Evolutionary conservation across 2,113 vertebrate genomes (phyloP).

Genomic region (Microcebus ravelobensis): DNA sequence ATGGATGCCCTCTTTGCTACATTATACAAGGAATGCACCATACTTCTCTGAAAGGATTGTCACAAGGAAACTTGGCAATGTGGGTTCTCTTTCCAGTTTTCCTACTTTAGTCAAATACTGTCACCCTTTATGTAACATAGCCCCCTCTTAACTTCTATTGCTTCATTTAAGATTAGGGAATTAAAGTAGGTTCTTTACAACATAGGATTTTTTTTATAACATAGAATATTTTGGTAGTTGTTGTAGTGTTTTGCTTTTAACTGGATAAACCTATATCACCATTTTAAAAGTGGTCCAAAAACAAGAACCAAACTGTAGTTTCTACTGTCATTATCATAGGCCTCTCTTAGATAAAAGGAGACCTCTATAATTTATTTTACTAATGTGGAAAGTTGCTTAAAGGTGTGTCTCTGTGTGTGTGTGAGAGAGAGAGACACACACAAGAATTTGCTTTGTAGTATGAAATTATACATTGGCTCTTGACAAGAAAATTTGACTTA

Average conservation of each 20-base stretch:
- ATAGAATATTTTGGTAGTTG: neutral
- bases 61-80: rapidly evolving
- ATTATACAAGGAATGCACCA: neutral
- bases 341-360: neutral
- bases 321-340: neutral
- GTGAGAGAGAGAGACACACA: neutral
- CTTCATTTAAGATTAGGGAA: neutral
- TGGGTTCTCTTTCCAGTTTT: neutral
- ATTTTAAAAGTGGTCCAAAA: neutral
- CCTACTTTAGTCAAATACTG: neutral
- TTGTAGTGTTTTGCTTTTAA: neutral
- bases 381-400: slow-evolving; percentile 1
- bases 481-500: neutral
- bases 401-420: neutral
- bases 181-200: neutral
- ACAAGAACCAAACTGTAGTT: neutral
- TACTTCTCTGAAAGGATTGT: neutral
- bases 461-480: neutral
- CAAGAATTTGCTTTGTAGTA: neutral
- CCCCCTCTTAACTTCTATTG: neutral
- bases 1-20: neutral
- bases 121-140: neutral
- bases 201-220: neutral
- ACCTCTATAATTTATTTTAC: neutral
- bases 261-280: neutral